These are phyloP conservation scores for Pteronotus mesoamericanus DNA, from an alignment of 2,797 vertebrate genomes.

Conservation along the genomic window DNA sequence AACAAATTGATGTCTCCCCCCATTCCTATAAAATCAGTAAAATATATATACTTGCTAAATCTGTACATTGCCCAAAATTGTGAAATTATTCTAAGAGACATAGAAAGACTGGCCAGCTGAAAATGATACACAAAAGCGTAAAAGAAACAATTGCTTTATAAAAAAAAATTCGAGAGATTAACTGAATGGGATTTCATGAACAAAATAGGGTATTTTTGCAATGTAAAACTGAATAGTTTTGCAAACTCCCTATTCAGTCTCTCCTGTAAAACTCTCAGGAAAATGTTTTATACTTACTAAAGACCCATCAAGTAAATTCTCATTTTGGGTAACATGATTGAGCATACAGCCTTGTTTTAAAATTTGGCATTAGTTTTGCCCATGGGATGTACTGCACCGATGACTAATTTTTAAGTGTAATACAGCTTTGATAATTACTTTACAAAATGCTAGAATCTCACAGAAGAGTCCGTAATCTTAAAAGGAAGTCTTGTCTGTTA, in stretches of 20 bases:
- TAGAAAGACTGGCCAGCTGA: too few species aligned
- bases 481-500: conserved; percentile 20
- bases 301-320: not conserved
- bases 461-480: not conserved
- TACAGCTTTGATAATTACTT: conserved; percentile 31
- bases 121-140: too few species aligned
- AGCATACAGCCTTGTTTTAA: not conserved
- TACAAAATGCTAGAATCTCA: conserved; percentile 26
- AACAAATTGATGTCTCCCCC: not conserved
- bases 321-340: not conserved
- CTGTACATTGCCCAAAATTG: not conserved
- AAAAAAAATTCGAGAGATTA: not conserved
- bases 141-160: too few species aligned
- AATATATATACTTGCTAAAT: not conserved
- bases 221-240: too few species aligned
- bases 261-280: not conserved
- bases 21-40: not conserved
- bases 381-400: not conserved
- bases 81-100: not conserved
- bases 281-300: not conserved
- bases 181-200: not conserved
- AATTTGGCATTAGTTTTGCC: not conserved
- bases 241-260: not conserved
- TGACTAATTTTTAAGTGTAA: not conserved
- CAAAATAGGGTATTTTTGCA: not conserved